Base-by-base conservation (phyloP, 2,888 invertebrate genomes). In the Strigamia transsilvanica region DNA sequence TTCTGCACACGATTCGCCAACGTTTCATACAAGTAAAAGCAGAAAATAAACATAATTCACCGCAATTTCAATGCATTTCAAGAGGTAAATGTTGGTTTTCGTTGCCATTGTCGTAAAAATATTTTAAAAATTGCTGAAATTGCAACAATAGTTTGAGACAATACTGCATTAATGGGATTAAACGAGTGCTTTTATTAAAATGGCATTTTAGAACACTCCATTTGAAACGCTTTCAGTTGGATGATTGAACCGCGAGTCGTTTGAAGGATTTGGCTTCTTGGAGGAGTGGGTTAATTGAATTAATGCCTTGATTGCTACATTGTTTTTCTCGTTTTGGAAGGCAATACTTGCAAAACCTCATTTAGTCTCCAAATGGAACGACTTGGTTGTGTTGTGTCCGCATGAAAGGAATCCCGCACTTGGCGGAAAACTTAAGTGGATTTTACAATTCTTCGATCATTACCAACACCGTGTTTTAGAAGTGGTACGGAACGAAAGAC, bases 371-470 rank as follows among this genome's bases (percentile, higher is more conserved):
- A 12, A 66, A 66, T 21, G 61, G 61, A 66, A 21, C 15, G 21
- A 66, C 46, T 46, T 46, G 15, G 12, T 2, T 12, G 46, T 7
- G 61, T 61, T 61, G 73, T 73, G 73, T 73, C 73, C 73, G 73
- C 12, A 32, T 27, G 73, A 32, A 32, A 73, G 73, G 73, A 73
- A 27, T 27, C 66, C 23, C 12, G 66, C 23, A 23, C 66, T 51
- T 51, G 51, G 51, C 18, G 56, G 56, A 7, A 27, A n/a, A 32
- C 73, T 73, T 32, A 32, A 73, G 73, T 73, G n/a, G 32, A 32
- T 73, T 27, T 73, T 32, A n/a, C 32, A 73, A 73, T 32, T 73
- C 73, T 73, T 73, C 32, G 27, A 73, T 73, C 73, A 73, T 73
- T 73, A 73, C 73, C 73, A 73, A 27, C 73, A n/a, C 32, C 27